These are phyloP conservation scores for Panzeria rudis DNA, from an alignment of 2,888 invertebrate species.

Conservation along the genomic window DNA sequence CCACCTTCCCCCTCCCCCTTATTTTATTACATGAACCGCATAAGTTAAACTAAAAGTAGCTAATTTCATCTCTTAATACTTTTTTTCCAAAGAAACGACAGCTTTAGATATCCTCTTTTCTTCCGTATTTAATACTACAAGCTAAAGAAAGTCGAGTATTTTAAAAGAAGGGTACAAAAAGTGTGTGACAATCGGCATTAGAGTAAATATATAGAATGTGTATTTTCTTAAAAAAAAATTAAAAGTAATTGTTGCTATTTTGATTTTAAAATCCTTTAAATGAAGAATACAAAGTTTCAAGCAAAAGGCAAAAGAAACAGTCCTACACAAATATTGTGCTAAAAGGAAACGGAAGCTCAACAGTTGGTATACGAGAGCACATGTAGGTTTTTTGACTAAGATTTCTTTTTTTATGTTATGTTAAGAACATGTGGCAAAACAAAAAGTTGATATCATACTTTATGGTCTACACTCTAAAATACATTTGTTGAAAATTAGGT, in stretches of 20 bases:
- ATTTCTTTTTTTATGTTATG: no score
- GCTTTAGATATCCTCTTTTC: no score
- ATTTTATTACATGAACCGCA: neutral
- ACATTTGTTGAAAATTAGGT: no score
- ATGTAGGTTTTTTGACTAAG: neutral
- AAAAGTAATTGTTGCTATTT: neutral
- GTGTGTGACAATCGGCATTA: neutral
- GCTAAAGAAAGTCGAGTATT: neutral
- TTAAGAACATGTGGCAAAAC: no score
- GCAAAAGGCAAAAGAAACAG: neutral
- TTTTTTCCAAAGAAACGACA: neutral
- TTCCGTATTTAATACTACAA: neutral
- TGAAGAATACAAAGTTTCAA: neutral
- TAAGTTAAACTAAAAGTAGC: neutral
- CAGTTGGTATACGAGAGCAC: slow-evolving; percentile 78
- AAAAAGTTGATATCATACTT: no score
- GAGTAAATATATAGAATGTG: neutral
- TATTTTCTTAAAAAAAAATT: neutral
- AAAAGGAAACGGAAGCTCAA: slow-evolving; percentile 77
- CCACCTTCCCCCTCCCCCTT: no score
- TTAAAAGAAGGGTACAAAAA: neutral
- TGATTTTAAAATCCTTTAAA: neutral
- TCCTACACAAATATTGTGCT: neutral
- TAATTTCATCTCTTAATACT: neutral
- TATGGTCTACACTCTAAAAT: no score